Evolutionary conservation across 1,140 invertebrate species (phyloP), one percentile per base, ranked within the genome.

Genomic region (Lithobius niger): DNA sequence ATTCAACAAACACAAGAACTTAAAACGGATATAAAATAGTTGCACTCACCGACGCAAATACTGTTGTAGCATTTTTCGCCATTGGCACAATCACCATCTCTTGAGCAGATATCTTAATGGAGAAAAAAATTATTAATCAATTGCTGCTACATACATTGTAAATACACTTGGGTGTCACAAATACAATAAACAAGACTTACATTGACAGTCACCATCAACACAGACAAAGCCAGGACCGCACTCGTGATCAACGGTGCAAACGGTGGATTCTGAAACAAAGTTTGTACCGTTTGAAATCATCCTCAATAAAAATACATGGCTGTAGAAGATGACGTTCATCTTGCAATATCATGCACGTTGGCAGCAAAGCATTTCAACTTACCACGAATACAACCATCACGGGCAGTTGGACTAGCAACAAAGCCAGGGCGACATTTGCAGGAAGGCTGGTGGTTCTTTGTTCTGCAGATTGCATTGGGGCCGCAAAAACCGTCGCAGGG

Each of bases 1-100:
- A n/a, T n/a, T n/a, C n/a, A n/a, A n/a, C n/a, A n/a, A n/a, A n/a
- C n/a, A n/a, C n/a, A n/a, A n/a, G n/a, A n/a, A n/a, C n/a, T n/a
- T n/a, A n/a, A n/a, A n/a, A n/a, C n/a, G n/a, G n/a, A n/a, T 13
- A 13, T 6, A 13, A 45, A 45, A 21, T 16, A 45, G 4, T 6
- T 6, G 18, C n/a, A 4, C 21, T 54, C 28, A 54, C 53, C 53
- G 47, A 54, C 65, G 53, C 64, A 64, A 56, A 83, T 79, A 62
- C 80, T 88, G 44, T 82, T 79, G 1, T 81, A 68, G 67, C 89
- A 94, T 62, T 78, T 76, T 66, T 93, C 88, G 27, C 83, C 85
- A 19, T 69, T 62, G 10, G 84, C 82, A 68, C 90, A 94, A 62
- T 93, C 87, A 47, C 77, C 75, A 16, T 77, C 72, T 62, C 82